phyloP scores from a whole-genome alignment of 2,797 vertebrate genomes.

The Mallotus villosus region DNA sequence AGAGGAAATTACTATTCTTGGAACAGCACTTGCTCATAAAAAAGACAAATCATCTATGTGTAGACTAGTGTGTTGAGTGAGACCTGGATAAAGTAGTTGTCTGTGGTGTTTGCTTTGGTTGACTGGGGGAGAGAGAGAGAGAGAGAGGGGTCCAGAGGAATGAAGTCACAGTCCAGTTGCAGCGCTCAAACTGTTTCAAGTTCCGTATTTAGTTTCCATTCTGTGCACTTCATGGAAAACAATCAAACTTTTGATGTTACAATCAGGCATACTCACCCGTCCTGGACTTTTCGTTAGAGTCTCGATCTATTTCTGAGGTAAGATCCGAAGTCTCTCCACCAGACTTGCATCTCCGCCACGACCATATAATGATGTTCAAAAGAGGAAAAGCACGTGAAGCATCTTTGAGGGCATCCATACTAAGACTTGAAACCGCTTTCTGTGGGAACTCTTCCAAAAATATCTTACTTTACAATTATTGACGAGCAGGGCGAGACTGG shows the following conservation, averaged over 20 bases:
- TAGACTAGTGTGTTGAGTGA: slow-evolving; percentile 24
- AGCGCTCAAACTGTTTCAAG: slow-evolving; percentile 6
- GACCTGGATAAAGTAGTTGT: slow-evolving; percentile 37
- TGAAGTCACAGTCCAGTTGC: neutral
- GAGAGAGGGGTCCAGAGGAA: neutral
- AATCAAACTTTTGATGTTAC: slow-evolving; percentile 40
- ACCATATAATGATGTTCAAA: neutral
- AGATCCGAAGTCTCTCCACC: slow-evolving; percentile 35
- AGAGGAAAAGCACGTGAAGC: slow-evolving; percentile 40
- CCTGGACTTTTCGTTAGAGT: slow-evolving; percentile 38
- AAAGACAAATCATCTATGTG: slow-evolving; percentile 24
- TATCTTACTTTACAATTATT: slow-evolving; percentile 69
- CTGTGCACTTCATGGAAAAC: slow-evolving; percentile 41
- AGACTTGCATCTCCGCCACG: neutral
- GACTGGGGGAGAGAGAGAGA: slow-evolving; percentile 19
- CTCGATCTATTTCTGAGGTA: slow-evolving; percentile 63
- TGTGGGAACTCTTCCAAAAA: slow-evolving; percentile 52
- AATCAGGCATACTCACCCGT: slow-evolving; percentile 17
- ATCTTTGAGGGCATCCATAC: slow-evolving; percentile 32
- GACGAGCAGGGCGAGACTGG: slow-evolving; percentile 44
- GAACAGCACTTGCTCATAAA: slow-evolving; percentile 37
- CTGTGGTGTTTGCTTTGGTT: slow-evolving; percentile 58
- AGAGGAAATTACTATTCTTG: slow-evolving; percentile 33
- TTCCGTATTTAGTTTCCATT: slow-evolving; percentile 19
- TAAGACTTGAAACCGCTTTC: slow-evolving; percentile 19